phyloP scores from a whole-genome alignment of 1,140 invertebrate species.

The Cardiocondyla obscurior region DNA sequence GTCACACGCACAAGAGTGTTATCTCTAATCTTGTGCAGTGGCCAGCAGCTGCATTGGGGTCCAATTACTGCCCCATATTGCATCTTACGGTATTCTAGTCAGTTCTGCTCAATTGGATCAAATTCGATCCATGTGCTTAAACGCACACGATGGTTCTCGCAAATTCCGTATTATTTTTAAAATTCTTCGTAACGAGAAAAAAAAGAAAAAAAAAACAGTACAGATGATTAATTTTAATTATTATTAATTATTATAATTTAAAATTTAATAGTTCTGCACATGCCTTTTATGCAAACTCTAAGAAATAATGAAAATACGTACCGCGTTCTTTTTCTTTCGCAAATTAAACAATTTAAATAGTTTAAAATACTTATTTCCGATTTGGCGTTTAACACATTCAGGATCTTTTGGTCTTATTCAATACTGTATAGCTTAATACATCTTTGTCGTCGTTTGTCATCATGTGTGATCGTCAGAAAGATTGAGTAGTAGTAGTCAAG shows the following conservation, averaged over 20 bases:
- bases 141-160: not conserved
- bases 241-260: conserved; percentile 6
- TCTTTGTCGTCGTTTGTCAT: conserved; percentile 26
- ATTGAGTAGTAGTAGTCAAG: conserved; percentile 48
- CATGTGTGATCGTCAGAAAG: conserved; percentile 25
- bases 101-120: not conserved
- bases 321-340: not conserved
- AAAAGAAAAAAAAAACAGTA: not conserved
- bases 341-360: not conserved
- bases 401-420: conserved; percentile 9
- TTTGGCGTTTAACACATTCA: conserved; percentile 1
- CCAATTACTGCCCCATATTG: conserved; percentile 75
- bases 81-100: conserved; percentile 16
- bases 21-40: conserved; percentile 97
- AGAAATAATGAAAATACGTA: not conserved
- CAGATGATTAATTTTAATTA: not conserved
- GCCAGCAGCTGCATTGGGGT: conserved; percentile 95
- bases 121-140: not conserved
- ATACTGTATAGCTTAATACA: not conserved
- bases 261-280: not conserved
- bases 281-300: not conserved
- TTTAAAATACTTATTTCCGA: not conserved
- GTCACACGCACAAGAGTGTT: conserved; percentile 98
- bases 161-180: not conserved
- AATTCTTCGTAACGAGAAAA: not conserved